Base-by-base conservation (phyloP, 2,888 invertebrate genomes). In the Acheta domesticus region DNA sequence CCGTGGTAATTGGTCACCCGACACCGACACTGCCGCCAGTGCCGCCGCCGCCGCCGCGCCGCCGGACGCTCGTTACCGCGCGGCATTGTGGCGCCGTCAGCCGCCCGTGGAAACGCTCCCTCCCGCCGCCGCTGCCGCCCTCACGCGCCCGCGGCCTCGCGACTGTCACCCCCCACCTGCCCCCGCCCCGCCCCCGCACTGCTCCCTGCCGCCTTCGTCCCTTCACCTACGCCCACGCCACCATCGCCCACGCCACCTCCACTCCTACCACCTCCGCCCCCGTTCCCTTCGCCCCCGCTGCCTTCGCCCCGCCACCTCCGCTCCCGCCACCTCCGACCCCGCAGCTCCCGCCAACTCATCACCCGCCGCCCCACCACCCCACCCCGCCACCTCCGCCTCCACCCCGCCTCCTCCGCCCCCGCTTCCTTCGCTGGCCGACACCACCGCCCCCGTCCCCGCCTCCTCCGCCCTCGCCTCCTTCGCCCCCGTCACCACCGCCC, bases 61-160 rank as follows among this genome's bases (percentile, higher is more conserved):
- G 62, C 62, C 62, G 62, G 62, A 62, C 62, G 62, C 62, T 62
- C 62, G 62, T 62, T 62, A 62, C 62, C 16, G n/a, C 16, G 62
- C 62, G n/a, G 62, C 62, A 62, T 62, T 62, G 62, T 62, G 62
- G 62, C 62, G 62, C 62, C 62, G 62, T 62, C 62, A 62, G 62
- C 62, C 62, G n/a, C 62, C 62, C 62, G 62, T 62, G 62, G 62
- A 62, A 62, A n/a, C 62, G 62, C 5, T 12, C 5, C 12, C 16
- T n/a, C 62, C 62, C 5, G 16, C 62, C 16, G 16, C 3, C 14
- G 16, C 62, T 11, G 62, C n/a, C 62, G n/a, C 62, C 62, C 62
- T 36, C 36, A 36, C 36, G 36, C 36, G 36, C 36, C 36, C 36
- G 36, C 36, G 36, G 5, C 36, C 5, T 36, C 36, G 36, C 36